A percentile compares a stretch with the other conserved stretches of the same genome.
These are phyloP conservation scores for Drosophila ficusphila DNA, from an alignment of 1,140 invertebrate species.

Conservation along the genomic window DNA sequence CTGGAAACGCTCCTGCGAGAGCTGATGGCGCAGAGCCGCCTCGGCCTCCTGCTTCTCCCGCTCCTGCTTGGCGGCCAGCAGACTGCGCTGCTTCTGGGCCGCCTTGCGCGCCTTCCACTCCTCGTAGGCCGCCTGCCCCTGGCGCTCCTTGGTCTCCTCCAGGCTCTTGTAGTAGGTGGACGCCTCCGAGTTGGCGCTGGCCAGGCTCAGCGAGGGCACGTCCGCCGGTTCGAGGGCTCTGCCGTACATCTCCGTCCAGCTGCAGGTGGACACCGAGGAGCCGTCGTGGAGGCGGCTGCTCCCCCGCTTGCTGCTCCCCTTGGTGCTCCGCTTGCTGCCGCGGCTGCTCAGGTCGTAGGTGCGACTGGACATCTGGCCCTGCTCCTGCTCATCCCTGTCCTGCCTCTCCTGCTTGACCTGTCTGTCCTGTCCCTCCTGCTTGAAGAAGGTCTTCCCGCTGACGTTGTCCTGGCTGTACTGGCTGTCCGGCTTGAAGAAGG, in stretches of 20 bases:
- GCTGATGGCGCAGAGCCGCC: constrained; percentile 37
- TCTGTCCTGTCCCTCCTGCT: background rate
- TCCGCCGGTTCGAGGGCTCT: constrained; percentile 31
- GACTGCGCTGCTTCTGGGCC: constrained; percentile 43
- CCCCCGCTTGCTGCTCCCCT: background rate
- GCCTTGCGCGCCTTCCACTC: constrained; percentile 59
- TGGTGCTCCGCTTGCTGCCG: background rate
- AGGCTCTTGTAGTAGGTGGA: constrained; percentile 55
- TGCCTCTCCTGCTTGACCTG: background rate
- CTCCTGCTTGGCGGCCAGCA: constrained; percentile 37
- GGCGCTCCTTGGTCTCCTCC: constrained; percentile 35
- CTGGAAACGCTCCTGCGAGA: constrained; percentile 44
- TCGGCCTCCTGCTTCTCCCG: constrained; percentile 40
- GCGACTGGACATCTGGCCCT: constrained; percentile 42
- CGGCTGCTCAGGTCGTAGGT: constrained; percentile 34
- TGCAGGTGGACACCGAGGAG: constrained; percentile 57
- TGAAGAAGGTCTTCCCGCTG: background rate
- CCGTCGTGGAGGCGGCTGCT: constrained; percentile 13
- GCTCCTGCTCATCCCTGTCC: background rate
- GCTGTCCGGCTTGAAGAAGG: constrained; percentile 1
- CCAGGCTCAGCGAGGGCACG: constrained; percentile 48
- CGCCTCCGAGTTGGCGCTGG: constrained; percentile 19
- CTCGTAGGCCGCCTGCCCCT: constrained; percentile 26
- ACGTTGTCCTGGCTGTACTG: background rate
- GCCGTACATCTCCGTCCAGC: constrained; percentile 63